Base-by-base conservation (phyloP, 2,888 invertebrate genomes). In the Ectobius pallidus region DNA sequence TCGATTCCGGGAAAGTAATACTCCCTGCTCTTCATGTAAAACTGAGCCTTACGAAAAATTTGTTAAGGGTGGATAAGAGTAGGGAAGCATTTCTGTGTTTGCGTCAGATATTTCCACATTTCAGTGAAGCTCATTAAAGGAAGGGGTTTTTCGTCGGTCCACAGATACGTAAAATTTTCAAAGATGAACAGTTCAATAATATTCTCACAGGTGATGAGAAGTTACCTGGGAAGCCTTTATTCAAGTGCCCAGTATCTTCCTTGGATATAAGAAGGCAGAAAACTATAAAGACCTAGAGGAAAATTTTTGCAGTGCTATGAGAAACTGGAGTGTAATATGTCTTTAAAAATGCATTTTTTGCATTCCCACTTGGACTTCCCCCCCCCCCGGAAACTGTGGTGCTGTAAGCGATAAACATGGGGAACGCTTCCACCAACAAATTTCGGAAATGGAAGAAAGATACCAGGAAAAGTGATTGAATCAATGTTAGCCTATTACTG, bases 241-340 rank as follows among this genome's bases (percentile, higher is more conserved):
- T 55, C 18, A 55, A 55, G 55, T 22, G 25, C 14, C 55, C 22
- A 14, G 0, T 22, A 55, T 22, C 55, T 20, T 20, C 22, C 30
- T 52, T 55, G 55, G 55, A 55, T 22, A 14, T 55, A 55, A 3
- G 1, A 55, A 55, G 20, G 55, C 30, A 55, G 55, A 55, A 55
- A 55, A 55, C 55, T 55, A 55, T 55, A 55, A 55, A 14, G 18
- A 55, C 22, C 1, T 55, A 55, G 55, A 3, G 55, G 22, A 55
- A 55, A 55, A 55, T 55, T 22, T 55, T 22, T 55, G 25, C 55
- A 55, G 25, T 55, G 55, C 9, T 55, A 55, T 55, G 22, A 55
- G 55, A 55, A 14, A 55, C 22, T 55, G 55, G 0, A 22, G 22
- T n/a, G n/a, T n/a, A n/a, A n/a, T n/a, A n/a, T n/a, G n/a, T n/a